Percentiles rank a stretch among this genome's conserved stretches.
Evolutionary conservation across 2,888 invertebrate genomes (phyloP).

Genomic region (Anthrax anthrax): DNA sequence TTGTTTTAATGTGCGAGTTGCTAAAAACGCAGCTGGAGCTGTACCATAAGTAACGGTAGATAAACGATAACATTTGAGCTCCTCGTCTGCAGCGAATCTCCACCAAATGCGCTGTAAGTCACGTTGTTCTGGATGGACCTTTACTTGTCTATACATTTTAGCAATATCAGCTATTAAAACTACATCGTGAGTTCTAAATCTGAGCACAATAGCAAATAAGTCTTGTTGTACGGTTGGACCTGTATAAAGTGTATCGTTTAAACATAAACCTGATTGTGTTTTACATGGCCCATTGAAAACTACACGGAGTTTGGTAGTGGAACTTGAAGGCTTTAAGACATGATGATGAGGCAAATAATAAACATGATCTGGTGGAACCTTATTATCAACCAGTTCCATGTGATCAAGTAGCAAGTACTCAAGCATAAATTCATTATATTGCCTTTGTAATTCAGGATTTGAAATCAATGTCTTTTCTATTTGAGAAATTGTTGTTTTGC

Average conservation of each 20-base stretch:
- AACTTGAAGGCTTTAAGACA: constrained; percentile 1
- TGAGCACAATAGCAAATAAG: not conserved
- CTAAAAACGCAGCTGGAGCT: not conserved
- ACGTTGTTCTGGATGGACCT: not conserved
- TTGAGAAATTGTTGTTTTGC: too few species aligned
- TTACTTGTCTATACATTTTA: constrained; percentile 3
- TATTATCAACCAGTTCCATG: too few species aligned
- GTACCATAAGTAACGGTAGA: constrained; percentile 4
- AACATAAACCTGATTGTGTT: not conserved
- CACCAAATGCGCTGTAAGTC: not conserved
- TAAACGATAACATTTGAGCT: not conserved
- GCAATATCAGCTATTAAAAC: constrained; percentile 2
- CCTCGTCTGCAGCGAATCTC: not conserved
- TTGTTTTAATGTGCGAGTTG: not conserved
- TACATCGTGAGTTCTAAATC: not conserved
- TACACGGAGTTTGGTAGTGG: constrained; percentile 1
- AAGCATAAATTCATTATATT: too few species aligned
- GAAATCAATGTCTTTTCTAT: too few species aligned
- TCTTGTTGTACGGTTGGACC: constrained; percentile 2
- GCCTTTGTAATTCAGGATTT: too few species aligned
- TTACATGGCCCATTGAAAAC: constrained; percentile 3
- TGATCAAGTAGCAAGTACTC: too few species aligned
- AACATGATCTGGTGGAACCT: not conserved
- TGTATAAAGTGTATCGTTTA: not conserved
- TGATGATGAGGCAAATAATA: constrained; percentile 3